These are phyloP conservation scores for Drosophila kanapiae DNA, from an alignment of 1,140 invertebrate genomes.

Conservation along the genomic window DNA sequence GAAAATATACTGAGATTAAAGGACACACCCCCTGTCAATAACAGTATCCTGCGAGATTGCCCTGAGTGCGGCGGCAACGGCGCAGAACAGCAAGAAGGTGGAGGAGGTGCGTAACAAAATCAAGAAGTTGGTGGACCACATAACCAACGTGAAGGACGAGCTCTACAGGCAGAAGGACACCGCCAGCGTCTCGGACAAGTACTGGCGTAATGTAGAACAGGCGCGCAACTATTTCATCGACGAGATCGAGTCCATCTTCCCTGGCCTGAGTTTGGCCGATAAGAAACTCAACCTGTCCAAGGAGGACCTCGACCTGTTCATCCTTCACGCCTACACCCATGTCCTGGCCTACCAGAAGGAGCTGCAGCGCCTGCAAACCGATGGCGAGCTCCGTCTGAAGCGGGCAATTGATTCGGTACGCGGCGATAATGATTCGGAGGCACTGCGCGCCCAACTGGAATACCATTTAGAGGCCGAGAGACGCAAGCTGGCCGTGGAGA, in stretches of 20 bases:
- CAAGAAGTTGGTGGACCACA: constrained; percentile 88
- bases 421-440: constrained; percentile 83
- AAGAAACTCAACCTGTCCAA: constrained; percentile 88
- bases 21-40: not conserved
- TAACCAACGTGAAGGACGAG: constrained; percentile 87
- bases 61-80: constrained; percentile 86
- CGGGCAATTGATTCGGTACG: constrained; percentile 88
- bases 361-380: constrained; percentile 89
- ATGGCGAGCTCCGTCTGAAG: constrained; percentile 88
- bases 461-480: constrained; percentile 87
- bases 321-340: constrained; percentile 89
- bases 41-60: constrained; percentile 83
- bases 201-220: constrained; percentile 89
- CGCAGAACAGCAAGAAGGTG: constrained; percentile 85
- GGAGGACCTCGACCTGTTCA: constrained; percentile 90
- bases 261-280: constrained; percentile 88
- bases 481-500: constrained; percentile 86
- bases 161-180: constrained; percentile 87
- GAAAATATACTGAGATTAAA: not conserved
- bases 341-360: constrained; percentile 90
- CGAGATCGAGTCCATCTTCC: constrained; percentile 91
- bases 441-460: constrained; percentile 86
- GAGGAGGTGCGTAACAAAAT: constrained; percentile 87
- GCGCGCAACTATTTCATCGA: constrained; percentile 90
- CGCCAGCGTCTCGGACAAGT: constrained; percentile 88